Percentiles rank a stretch among this genome's conserved stretches.
Evolutionary conservation across 2,797 vertebrate genomes (phyloP).

Genomic region (Arrhamphus sclerolepis): DNA sequence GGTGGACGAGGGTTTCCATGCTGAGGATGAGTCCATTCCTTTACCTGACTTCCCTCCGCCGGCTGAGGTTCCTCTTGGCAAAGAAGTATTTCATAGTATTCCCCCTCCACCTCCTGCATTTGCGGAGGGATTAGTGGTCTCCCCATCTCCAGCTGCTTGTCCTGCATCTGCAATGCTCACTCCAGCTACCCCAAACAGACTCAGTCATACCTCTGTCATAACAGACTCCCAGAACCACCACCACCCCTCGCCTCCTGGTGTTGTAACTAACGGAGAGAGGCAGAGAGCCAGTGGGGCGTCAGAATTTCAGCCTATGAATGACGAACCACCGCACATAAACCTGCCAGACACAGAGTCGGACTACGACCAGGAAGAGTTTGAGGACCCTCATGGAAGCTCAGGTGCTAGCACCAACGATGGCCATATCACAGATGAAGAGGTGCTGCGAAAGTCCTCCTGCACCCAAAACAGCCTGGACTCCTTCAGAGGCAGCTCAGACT

Average conservation of each 20-base stretch:
- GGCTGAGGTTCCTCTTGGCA: conserved; percentile 63
- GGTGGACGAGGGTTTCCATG: conserved; percentile 87
- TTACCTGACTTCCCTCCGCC: conserved; percentile 73
- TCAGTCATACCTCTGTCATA: conserved; percentile 17
- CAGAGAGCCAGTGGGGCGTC: conserved; percentile 37
- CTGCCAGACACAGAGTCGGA: conserved; percentile 86
- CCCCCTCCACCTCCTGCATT: conserved; percentile 81
- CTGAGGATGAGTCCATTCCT: conserved; percentile 82
- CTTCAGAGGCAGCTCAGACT: conserved; percentile 89
- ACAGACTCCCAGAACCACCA: conserved; percentile 29
- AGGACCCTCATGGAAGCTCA: conserved; percentile 82
- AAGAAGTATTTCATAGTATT: conserved; percentile 73
- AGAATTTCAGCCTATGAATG: conserved; percentile 54
- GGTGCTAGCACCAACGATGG: conserved; percentile 84
- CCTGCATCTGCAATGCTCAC: conserved; percentile 28
- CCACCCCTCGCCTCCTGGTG: conserved; percentile 29
- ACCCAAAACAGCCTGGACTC: conserved; percentile 88
- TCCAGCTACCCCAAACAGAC: conserved; percentile 36
- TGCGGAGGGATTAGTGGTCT: conserved; percentile 61
- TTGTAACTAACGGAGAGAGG: conserved; percentile 56
- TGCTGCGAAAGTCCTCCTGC: conserved; percentile 82
- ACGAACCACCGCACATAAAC: conserved; percentile 72
- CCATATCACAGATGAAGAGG: conserved; percentile 85
- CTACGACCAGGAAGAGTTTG: conserved; percentile 92
- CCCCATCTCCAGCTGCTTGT: conserved; percentile 36